A percentile compares a stretch with the other conserved stretches of the same genome.
Conservation (phyloP, 2,113 vertebrate genomes). For the Fregetta grallaria region DNA sequence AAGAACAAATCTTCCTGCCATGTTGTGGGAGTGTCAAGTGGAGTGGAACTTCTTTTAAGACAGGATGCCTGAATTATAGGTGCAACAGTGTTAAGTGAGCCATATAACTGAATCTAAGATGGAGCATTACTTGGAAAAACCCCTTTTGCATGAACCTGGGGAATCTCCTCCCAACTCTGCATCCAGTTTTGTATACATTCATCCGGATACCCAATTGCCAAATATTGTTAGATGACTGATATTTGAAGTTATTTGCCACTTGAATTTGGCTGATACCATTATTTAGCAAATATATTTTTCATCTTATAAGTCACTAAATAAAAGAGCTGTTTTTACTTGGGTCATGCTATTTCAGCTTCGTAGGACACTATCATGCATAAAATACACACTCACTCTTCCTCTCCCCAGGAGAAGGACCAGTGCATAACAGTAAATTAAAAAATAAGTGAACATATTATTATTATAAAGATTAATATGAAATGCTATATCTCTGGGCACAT, state of each 20-base stretch:
- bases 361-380: background rate
- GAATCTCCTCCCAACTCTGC: background rate
- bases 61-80: background rate
- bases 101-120: background rate
- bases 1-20: background rate
- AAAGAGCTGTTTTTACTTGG: background rate
- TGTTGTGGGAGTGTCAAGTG: background rate
- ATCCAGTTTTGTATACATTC: background rate
- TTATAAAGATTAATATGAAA: background rate
- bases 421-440: background rate
- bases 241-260: background rate
- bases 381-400: background rate
- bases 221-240: background rate
- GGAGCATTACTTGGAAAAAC: background rate
- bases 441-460: background rate
- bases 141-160: background rate
- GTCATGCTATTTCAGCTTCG: background rate
- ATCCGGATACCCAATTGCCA: background rate
- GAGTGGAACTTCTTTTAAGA: background rate
- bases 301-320: background rate
- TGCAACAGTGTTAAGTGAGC: background rate
- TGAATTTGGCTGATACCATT: background rate
- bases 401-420: background rate
- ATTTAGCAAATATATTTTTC: background rate
- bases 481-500: background rate